Percentiles rank a stretch among this genome's conserved stretches.
phyloP scores from a whole-genome alignment of 2,888 invertebrate genomes.

The Elysia crispata region DNA sequence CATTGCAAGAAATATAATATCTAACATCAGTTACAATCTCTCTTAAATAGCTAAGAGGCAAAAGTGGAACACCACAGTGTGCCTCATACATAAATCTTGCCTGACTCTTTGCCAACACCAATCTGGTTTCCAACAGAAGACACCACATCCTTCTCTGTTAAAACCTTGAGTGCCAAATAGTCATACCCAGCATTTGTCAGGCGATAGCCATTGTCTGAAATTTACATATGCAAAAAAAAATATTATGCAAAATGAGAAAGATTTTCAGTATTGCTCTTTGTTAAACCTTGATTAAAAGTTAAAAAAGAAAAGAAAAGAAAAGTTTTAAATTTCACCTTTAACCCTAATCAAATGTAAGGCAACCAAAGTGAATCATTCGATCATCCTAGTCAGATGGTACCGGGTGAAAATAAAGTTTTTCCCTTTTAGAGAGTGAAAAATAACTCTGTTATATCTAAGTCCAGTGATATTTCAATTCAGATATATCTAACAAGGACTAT shows the following conservation, averaged over 20 bases:
- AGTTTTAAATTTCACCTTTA: neutral
- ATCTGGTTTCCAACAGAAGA: slow-evolving; percentile 97
- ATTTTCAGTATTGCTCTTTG: neutral
- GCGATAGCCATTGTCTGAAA: slow-evolving; percentile 94
- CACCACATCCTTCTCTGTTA: slow-evolving; percentile 86
- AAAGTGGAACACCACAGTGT: too few species aligned
- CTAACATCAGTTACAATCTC: too few species aligned
- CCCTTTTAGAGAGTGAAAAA: too few species aligned
- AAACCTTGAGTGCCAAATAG: slow-evolving; percentile 93
- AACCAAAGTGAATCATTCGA: too few species aligned
- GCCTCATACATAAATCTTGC: slow-evolving; percentile 62
- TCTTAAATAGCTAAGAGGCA: too few species aligned
- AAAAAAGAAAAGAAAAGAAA: neutral
- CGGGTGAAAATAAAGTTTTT: too few species aligned
- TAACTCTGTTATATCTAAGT: too few species aligned
- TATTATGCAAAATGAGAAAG: neutral
- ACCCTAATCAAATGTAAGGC: neutral
- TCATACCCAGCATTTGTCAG: slow-evolving; percentile 97
- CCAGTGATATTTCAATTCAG: too few species aligned
- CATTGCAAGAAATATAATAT: too few species aligned
- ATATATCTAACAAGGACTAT: too few species aligned
- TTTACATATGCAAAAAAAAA: slow-evolving; percentile 5
- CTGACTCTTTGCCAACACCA: slow-evolving; percentile 98
- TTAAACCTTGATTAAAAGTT: neutral
- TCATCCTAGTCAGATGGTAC: too few species aligned